phyloP scores from a whole-genome alignment of 2,888 invertebrate species.

The Scaptomyza flava region DNA sequence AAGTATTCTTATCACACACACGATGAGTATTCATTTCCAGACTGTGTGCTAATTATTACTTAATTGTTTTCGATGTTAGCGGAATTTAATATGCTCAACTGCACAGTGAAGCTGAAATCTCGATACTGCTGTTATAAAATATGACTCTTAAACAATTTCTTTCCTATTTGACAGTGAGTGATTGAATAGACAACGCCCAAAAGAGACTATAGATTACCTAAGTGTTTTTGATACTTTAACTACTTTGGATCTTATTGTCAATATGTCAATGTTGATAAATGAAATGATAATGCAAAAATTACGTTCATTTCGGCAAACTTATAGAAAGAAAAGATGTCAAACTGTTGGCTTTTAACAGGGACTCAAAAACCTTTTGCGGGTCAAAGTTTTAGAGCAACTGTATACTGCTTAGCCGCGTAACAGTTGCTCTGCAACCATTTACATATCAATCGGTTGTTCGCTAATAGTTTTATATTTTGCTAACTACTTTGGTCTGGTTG shows the following conservation, averaged over 20 bases:
- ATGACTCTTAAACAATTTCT: not conserved
- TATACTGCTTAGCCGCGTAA: not conserved
- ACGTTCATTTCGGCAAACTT: not conserved
- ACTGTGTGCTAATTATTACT: conserved; percentile 30
- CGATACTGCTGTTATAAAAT: not conserved
- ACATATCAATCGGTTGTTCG: conserved; percentile 7
- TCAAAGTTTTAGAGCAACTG: not conserved
- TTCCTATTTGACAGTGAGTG: not conserved
- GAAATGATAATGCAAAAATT: conserved; percentile 3
- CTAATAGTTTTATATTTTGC: conserved; percentile 7
- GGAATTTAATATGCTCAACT: conserved; percentile 8
- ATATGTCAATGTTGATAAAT: not conserved
- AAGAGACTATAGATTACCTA: conserved; percentile 3
- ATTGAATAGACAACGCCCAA: not conserved
- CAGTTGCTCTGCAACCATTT: conserved; percentile 28
- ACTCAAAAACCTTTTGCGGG: conserved; percentile 9
- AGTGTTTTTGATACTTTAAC: not conserved
- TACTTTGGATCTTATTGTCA: conserved; percentile 15
- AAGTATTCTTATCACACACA: conserved; percentile 8
- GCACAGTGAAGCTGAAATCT: conserved; percentile 8
- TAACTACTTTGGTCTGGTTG: conserved; percentile 17
- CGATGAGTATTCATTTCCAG: not conserved
- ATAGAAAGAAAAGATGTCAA: not conserved
- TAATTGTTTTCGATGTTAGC: conserved; percentile 14
- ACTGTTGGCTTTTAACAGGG: conserved; percentile 4